These are phyloP conservation scores for Aramus guarauna DNA, from an alignment of 2,113 vertebrate species.

Conservation along the genomic window DNA sequence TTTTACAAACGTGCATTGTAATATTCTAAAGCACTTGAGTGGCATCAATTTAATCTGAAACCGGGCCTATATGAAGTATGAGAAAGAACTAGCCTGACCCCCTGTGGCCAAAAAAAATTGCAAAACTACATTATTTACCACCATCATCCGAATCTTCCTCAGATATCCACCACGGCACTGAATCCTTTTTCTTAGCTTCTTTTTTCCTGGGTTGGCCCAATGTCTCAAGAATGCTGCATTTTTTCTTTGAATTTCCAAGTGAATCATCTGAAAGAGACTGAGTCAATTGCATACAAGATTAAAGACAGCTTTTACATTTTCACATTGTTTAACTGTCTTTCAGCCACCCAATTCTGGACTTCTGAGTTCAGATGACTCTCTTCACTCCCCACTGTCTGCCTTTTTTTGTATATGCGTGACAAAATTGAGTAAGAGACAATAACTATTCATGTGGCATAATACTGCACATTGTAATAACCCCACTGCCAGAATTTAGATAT, in stretches of 20 bases:
- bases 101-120: slow-evolving; percentile 67
- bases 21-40: neutral
- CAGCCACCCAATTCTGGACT: neutral
- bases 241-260: slow-evolving; percentile 73
- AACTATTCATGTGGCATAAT: neutral
- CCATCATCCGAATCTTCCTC: slow-evolving; percentile 71
- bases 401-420: neutral
- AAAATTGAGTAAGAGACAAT: neutral
- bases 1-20: neutral
- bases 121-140: slow-evolving; percentile 67
- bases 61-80: neutral
- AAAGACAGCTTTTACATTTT: neutral
- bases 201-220: slow-evolving; percentile 64
- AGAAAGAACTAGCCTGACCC: slow-evolving; percentile 64
- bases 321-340: neutral
- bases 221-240: slow-evolving; percentile 63
- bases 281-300: neutral
- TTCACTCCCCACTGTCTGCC: neutral
- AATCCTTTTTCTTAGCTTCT: slow-evolving; percentile 67
- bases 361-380: neutral
- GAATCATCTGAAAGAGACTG: slow-evolving; percentile 96
- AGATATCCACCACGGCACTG: slow-evolving; percentile 78
- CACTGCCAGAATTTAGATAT: neutral
- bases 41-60: neutral
- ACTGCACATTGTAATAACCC: neutral